Evolutionary conservation across 2,113 vertebrate species (phyloP), one percentile per base, ranked within the genome.

Genomic region (Zosterops pallidus): DNA sequence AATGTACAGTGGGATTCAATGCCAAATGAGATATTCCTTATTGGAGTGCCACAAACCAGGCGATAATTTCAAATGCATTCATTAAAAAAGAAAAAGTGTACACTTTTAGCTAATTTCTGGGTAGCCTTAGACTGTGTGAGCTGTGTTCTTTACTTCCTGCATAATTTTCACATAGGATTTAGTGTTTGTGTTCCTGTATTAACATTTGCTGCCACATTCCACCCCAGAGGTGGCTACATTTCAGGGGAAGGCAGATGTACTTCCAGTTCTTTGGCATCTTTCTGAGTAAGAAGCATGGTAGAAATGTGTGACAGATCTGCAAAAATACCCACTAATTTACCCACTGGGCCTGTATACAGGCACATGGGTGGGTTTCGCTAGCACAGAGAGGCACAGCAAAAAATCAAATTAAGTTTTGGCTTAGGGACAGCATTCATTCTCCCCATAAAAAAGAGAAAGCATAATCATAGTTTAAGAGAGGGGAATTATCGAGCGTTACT

Each of bases 331-430:
- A 0, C 42, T 91, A 74, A 82, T 82, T 95, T 94, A 83, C 65
- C 85, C 82, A 67, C 19, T 64, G 83, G 68, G 60, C 70, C 96
- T 81, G 52, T 86, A 52, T 83, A 47, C 62, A 94, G 62, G 57
- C 79, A 77, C 33, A 17, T 2, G 91, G 77, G 90, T 92, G 75
- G 91, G 72, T 75, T 88, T 96, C 97, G 84, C 93, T 95, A 94
- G 85, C 84, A 75, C 37, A 67, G 80, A 94, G 81, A 96, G 75
- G 59, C 92, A 74, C 82, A 90, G 89, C 68, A 90, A 94, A 96
- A 95, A 56, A 96, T 80, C 82, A 94, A 71, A 91, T 91, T 97
- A 95, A 93, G 65, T 89, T 90, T 82, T 94, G 81, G 72, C 89
- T 94, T 93, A 89, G 85, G 50, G 53, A 91, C 82, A 93, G 90